Evolutionary conservation across 1,140 invertebrate genomes (phyloP).

Genomic region (Dinothrombium tinctorium): DNA sequence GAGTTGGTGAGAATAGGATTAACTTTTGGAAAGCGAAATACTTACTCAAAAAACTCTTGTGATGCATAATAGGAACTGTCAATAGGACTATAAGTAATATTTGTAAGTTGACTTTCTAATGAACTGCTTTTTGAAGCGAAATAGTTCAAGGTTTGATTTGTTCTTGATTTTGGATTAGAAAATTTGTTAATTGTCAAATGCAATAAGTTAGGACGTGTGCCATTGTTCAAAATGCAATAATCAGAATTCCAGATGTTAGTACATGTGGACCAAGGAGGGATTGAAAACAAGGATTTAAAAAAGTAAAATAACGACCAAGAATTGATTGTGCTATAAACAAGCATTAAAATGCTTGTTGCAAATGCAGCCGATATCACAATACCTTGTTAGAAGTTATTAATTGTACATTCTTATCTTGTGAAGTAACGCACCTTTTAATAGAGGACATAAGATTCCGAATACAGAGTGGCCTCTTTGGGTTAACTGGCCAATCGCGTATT

Average conservation of each 20-base stretch:
- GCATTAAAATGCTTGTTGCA: slow-evolving; percentile 21
- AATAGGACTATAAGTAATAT: not conserved
- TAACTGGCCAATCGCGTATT: slow-evolving; percentile 30
- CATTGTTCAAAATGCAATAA: slow-evolving; percentile 25
- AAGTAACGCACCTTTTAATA: slow-evolving; percentile 30
- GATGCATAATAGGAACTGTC: slow-evolving; percentile 2
- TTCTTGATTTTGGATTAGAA: slow-evolving; percentile 31
- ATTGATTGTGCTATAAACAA: slow-evolving; percentile 34
- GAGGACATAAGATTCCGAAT: slow-evolving; percentile 32
- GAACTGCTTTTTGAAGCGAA: not conserved
- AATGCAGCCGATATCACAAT: slow-evolving; percentile 14
- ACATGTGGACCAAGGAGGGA: slow-evolving; percentile 25
- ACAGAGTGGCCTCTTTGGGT: slow-evolving; percentile 25
- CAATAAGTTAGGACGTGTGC: slow-evolving; percentile 20
- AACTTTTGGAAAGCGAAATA: not conserved
- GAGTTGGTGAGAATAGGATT: not conserved
- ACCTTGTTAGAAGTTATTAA: not conserved
- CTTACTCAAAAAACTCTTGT: slow-evolving; percentile 8
- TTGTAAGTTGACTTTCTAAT: too few species aligned
- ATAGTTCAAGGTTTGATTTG: not conserved
- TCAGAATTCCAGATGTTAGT: slow-evolving; percentile 25
- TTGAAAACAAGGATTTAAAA: slow-evolving; percentile 20
- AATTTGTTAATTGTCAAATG: slow-evolving; percentile 25
- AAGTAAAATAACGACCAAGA: slow-evolving; percentile 31
- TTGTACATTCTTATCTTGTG: not conserved